Evolutionary conservation across 2,113 vertebrate genomes (phyloP), one percentile per base, ranked within the genome.

Genomic region (Rafetus swinhoei): DNA sequence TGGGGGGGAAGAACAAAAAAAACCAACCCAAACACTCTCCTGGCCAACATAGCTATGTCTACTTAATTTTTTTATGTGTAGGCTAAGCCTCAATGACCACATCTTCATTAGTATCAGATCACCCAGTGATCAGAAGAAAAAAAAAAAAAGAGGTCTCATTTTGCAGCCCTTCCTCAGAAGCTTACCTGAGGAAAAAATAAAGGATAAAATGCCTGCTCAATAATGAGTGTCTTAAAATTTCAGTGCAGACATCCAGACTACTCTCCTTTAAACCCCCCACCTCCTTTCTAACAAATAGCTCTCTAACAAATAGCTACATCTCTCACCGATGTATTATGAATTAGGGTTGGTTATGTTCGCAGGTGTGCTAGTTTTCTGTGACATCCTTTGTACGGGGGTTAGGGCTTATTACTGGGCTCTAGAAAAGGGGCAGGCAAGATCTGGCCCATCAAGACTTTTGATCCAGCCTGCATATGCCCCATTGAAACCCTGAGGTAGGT

Each of bases 71-170:
- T 29, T 69, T 69, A 10, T 35, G 29, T n/a, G 32, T 69, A 69
- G 65, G n/a, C 16, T 3, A 2, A n/a, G 65, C 32, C 7, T n/a
- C 65, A 69, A 80, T 92, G 92, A 94, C 89, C 89, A 32, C 82
- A 85, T 96, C 90, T 92, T 22, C 89, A 93, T 94, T 69, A 91
- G 45, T 32, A 85, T 88, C 77, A 82, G 35, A 95, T 93, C 89
- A 88, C 89, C 62, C 82, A 93, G 77, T 92, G 91, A 95, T 95
- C 94, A 94, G 94, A 84, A 19, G 7, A 5, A 12, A 59, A 9
- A 59, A 89, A 90, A 95, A 96, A 96, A 82, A 96, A 91, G 84
- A 87, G 93, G 80, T 52, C 69, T 90, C n/a, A 60, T 95, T 94
- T 83, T 88, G 96, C 89, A 93, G 92, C 90, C 50, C 69, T 81